Conservation (phyloP, 2,797 vertebrate species). For the Epinephelus coioides region DNA sequence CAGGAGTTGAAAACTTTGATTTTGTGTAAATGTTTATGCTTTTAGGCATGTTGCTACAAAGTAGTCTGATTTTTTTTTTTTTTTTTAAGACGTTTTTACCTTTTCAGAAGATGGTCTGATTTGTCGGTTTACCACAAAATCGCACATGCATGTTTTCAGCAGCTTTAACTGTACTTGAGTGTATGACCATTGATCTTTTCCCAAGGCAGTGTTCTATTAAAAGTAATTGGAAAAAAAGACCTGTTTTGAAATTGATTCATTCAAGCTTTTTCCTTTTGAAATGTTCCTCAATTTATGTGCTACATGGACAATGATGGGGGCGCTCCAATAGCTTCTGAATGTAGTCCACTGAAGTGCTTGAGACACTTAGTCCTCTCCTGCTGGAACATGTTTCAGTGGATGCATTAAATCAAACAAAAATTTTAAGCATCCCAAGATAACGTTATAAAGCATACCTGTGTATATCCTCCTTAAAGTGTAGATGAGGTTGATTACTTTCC, state of each 20-base stretch:
- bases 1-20: slow-evolving; percentile 10
- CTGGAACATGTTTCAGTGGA: too few relatives aligned
- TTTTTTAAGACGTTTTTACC: neutral
- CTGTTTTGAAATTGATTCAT: neutral
- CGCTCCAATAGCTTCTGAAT: neutral
- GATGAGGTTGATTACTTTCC: neutral
- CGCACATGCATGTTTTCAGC: slow-evolving; percentile 17
- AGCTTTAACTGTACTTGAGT: slow-evolving; percentile 1
- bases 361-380: neutral
- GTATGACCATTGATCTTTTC: slow-evolving; percentile 21
- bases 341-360: neutral
- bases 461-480: neutral
- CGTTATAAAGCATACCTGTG: neutral
- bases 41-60: slow-evolving; percentile 8
- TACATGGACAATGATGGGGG: neutral
- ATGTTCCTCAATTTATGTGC: neutral
- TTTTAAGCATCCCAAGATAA: neutral
- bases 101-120: neutral
- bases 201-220: slow-evolving; percentile 47
- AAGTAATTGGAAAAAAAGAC: neutral
- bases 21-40: slow-evolving; percentile 9
- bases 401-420: neutral
- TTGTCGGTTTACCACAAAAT: slow-evolving; percentile 25
- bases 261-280: neutral
- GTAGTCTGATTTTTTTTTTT: neutral